Evolutionary conservation across 2,888 invertebrate genomes (phyloP).

Genomic region (Trissolcus brochymenae): DNA sequence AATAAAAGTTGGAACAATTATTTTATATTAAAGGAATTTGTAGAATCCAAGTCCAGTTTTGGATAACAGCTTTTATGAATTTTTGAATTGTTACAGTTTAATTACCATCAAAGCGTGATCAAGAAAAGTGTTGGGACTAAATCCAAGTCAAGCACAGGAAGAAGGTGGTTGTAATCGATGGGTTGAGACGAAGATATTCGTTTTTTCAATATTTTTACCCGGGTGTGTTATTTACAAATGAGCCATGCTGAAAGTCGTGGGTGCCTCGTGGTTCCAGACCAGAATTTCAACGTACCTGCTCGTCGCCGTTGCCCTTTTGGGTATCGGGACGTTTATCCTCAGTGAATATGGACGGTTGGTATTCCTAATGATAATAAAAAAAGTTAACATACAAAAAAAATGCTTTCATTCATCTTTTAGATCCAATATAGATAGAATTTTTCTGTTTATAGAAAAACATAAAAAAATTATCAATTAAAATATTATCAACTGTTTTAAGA

Average conservation of each 20-base stretch:
- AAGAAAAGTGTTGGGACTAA: conserved; percentile 54
- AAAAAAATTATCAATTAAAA: too few relatives aligned
- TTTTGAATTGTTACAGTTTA: too few relatives aligned
- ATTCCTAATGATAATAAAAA: not conserved
- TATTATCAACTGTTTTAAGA: too few relatives aligned
- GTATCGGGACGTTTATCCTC: conserved; percentile 83
- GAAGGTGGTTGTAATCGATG: conserved; percentile 73
- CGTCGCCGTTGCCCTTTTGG: conserved; percentile 82
- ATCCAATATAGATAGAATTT: too few relatives aligned
- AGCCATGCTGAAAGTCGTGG: conserved; percentile 85
- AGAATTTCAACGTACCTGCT: conserved; percentile 85
- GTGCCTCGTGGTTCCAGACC: conserved; percentile 87
- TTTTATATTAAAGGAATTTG: too few relatives aligned
- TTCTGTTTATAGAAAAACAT: too few relatives aligned
- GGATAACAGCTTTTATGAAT: too few relatives aligned
- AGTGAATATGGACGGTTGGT: conserved; percentile 83
- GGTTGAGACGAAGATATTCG: conserved; percentile 71
- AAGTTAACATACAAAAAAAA: too few relatives aligned
- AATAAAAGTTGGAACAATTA: too few relatives aligned
- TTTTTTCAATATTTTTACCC: conserved; percentile 62
- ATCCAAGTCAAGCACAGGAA: conserved; percentile 62
- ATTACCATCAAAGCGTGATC: conserved; percentile 41
- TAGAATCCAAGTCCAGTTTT: too few relatives aligned
- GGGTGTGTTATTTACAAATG: conserved; percentile 72
- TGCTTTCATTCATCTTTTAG: too few relatives aligned